phyloP scores from a whole-genome alignment of 2,113 vertebrate species.

The Rhynchopsitta pachyrhyncha region DNA sequence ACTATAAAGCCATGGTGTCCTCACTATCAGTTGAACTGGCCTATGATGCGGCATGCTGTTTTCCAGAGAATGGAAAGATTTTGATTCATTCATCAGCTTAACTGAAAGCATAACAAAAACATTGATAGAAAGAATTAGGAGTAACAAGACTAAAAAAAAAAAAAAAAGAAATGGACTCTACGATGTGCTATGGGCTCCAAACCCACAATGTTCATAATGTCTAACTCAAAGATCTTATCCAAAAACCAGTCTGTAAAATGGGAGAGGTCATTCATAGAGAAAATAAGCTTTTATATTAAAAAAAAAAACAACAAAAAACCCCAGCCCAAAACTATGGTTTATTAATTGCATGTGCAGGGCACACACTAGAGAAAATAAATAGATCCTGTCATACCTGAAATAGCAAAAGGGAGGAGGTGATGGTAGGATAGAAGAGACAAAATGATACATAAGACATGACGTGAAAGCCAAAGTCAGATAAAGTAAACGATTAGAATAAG shows the following conservation, averaged over 20 bases:
- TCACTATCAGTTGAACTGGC: not conserved
- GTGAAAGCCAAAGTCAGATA: not conserved
- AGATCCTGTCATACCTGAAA: not conserved
- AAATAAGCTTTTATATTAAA: not conserved
- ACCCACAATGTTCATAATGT: not conserved
- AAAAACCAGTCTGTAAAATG: not conserved
- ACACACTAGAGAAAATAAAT: not conserved
- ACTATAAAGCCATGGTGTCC: not conserved
- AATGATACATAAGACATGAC: not conserved
- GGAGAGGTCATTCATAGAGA: not conserved
- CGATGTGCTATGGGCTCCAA: not conserved
- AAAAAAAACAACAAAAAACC: not conserved
- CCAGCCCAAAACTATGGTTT: not conserved
- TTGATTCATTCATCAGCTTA: not conserved
- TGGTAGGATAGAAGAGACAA: not conserved
- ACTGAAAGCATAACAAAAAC: not conserved
- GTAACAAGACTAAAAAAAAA: not conserved
- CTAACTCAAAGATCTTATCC: not conserved
- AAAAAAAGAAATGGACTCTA: not conserved
- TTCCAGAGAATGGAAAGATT: not conserved
- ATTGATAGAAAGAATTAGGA: not conserved
- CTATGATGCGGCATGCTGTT: not conserved
- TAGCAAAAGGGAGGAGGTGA: not conserved
- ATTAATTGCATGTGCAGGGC: not conserved
- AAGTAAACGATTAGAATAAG: not conserved